phyloP scores from a whole-genome alignment of 2,888 invertebrate species.

The Aphidoletes aphidimyza region DNA sequence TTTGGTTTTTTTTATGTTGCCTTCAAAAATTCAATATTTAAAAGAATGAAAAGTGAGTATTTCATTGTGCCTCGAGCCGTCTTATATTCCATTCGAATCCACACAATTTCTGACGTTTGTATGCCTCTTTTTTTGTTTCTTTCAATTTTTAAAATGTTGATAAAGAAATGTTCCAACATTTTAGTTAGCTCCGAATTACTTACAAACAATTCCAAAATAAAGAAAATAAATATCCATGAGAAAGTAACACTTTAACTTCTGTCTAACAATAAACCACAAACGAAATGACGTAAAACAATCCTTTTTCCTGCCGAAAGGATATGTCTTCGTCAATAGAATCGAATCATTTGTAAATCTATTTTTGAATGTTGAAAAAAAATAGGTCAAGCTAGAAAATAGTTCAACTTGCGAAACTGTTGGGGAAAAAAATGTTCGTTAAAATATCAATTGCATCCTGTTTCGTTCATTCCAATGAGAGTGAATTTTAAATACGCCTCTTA shows the following conservation, averaged over 20 bases:
- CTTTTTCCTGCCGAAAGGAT: slow-evolving; percentile 18
- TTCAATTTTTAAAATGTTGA: no score
- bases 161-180: no score
- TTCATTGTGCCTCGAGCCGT: slow-evolving; percentile 37
- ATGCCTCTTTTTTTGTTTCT: background rate
- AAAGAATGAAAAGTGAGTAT: background rate
- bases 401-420: background rate
- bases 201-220: background rate
- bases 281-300: background rate
- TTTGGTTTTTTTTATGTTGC: background rate
- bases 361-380: background rate
- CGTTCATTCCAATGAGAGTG: background rate
- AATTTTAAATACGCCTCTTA: background rate
- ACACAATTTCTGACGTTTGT: background rate
- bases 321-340: background rate
- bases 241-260: slow-evolving; percentile 45
- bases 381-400: background rate
- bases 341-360: background rate
- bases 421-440: background rate
- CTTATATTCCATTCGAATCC: background rate
- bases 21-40: background rate
- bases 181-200: slow-evolving; percentile 11
- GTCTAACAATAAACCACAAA: background rate
- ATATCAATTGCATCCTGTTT: background rate
- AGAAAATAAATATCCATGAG: slow-evolving; percentile 52